phyloP scores from a whole-genome alignment of 2,888 invertebrate genomes.

The Pristionchus maxplancki region DNA sequence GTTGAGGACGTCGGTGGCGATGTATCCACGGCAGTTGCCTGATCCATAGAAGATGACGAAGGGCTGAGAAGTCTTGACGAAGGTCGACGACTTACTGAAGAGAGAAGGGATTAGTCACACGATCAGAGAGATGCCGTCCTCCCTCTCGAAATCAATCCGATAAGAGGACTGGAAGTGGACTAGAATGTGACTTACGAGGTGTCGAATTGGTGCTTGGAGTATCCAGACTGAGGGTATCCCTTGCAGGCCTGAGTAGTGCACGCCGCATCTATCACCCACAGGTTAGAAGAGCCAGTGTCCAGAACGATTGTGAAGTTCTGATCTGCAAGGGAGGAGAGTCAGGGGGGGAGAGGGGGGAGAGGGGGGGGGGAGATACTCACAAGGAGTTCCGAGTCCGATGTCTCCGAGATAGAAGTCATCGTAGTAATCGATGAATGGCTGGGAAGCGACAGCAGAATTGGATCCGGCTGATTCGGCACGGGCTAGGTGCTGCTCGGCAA shows the following conservation, averaged over 20 bases:
- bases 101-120: not conserved
- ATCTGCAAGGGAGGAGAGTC: conserved; percentile 48
- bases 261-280: conserved; percentile 71
- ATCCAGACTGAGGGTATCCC: conserved; percentile 51
- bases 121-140: not conserved
- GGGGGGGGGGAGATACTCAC: conserved; percentile 43
- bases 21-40: conserved; percentile 70
- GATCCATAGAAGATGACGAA: conserved; percentile 74
- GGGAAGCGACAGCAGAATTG: conserved; percentile 56
- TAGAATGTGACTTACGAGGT: conserved; percentile 26
- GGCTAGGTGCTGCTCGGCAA: conserved; percentile 52
- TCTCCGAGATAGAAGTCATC: conserved; percentile 75
- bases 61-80: conserved; percentile 59
- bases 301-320: conserved; percentile 69
- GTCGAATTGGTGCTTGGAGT: conserved; percentile 51
- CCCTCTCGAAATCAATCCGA: not conserved
- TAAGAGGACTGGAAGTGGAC: not conserved
- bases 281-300: conserved; percentile 73
- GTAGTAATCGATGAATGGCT: conserved; percentile 71
- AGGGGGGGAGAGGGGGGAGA: not conserved
- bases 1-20: conserved; percentile 65
- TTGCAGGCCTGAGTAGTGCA: conserved; percentile 60
- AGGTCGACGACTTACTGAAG: conserved; percentile 61
- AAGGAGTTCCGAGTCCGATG: conserved; percentile 72
- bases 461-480: conserved; percentile 54